Conservation (phyloP, 1,140 invertebrate genomes). For the Micrasema longulum region DNA sequence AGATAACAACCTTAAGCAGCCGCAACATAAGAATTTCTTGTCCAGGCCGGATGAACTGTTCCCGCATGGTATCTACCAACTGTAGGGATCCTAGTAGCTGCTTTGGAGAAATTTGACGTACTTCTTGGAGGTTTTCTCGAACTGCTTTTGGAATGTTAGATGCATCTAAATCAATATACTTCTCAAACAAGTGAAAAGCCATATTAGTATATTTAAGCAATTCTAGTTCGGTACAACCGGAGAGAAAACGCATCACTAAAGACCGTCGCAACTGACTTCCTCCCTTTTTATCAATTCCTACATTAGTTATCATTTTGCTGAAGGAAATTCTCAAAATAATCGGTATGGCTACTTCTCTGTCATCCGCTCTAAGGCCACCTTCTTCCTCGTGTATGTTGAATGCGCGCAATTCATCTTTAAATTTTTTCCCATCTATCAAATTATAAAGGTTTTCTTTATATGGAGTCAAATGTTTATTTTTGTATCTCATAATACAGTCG, state of each 20-base stretch:
- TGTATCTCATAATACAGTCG: slow-evolving; percentile 88
- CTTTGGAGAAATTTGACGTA: slow-evolving; percentile 76
- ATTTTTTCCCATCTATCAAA: slow-evolving; percentile 87
- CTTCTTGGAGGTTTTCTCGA: slow-evolving; percentile 68
- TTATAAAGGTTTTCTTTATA: slow-evolving; percentile 83
- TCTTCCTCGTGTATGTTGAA: slow-evolving; percentile 83
- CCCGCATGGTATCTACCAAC: slow-evolving; percentile 82
- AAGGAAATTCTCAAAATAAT: slow-evolving; percentile 88
- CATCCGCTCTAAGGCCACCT: slow-evolving; percentile 75
- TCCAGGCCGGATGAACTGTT: slow-evolving; percentile 86
- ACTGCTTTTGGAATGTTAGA: slow-evolving; percentile 65
- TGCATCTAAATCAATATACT: slow-evolving; percentile 70
- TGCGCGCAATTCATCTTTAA: slow-evolving; percentile 84
- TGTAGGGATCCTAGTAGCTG: slow-evolving; percentile 81
- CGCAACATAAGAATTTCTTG: slow-evolving; percentile 74
- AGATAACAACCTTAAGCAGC: slow-evolving; percentile 79
- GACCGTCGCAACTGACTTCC: slow-evolving; percentile 77
- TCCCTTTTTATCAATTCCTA: slow-evolving; percentile 79
- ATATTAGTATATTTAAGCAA: slow-evolving; percentile 84
- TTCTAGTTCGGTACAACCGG: slow-evolving; percentile 83
- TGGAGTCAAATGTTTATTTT: slow-evolving; percentile 76
- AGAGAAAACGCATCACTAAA: slow-evolving; percentile 86
- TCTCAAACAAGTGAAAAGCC: slow-evolving; percentile 81
- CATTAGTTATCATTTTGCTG: slow-evolving; percentile 87
- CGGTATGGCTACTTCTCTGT: slow-evolving; percentile 82